These are phyloP conservation scores for Eupithecia exiguata DNA, from an alignment of 2,888 invertebrate genomes.

Conservation along the genomic window DNA sequence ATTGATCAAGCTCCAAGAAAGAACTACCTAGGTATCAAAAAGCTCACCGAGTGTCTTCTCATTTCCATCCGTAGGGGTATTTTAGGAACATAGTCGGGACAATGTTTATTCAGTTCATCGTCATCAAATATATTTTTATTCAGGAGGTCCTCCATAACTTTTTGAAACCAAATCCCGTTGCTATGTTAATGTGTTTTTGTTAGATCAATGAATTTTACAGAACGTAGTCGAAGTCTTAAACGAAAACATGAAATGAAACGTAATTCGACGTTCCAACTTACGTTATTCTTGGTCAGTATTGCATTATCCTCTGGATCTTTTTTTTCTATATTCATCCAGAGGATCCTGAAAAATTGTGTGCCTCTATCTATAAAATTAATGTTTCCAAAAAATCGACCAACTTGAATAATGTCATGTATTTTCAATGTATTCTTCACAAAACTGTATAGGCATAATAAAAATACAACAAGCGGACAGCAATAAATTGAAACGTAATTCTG, in stretches of 20 bases:
- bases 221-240: background rate
- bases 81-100: slow-evolving; percentile 62
- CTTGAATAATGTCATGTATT: too few relatives aligned
- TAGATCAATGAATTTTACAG: slow-evolving; percentile 38
- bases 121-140: slow-evolving; percentile 64
- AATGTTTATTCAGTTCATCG: slow-evolving; percentile 56
- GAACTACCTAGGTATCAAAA: background rate
- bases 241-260: background rate
- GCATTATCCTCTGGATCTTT: background rate
- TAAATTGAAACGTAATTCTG: slow-evolving; percentile 7
- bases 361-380: too few relatives aligned
- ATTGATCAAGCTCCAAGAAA: too few relatives aligned
- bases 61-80: slow-evolving; percentile 62
- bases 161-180: slow-evolving; percentile 24
- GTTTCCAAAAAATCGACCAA: too few relatives aligned
- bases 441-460: too few relatives aligned
- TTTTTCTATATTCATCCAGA: too few relatives aligned
- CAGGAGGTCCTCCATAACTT: slow-evolving; percentile 64
- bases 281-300: background rate
- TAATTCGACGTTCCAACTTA: slow-evolving; percentile 1
- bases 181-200: slow-evolving; percentile 22
- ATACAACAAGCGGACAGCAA: too few relatives aligned
- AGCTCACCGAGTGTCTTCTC: slow-evolving; percentile 61
- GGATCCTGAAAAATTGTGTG: too few relatives aligned
- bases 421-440: too few relatives aligned